Percentiles rank a stretch among this genome's conserved stretches.
These are phyloP conservation scores for Toxotes jaculatrix DNA, from an alignment of 2,113 vertebrate species.

Conservation along the genomic window DNA sequence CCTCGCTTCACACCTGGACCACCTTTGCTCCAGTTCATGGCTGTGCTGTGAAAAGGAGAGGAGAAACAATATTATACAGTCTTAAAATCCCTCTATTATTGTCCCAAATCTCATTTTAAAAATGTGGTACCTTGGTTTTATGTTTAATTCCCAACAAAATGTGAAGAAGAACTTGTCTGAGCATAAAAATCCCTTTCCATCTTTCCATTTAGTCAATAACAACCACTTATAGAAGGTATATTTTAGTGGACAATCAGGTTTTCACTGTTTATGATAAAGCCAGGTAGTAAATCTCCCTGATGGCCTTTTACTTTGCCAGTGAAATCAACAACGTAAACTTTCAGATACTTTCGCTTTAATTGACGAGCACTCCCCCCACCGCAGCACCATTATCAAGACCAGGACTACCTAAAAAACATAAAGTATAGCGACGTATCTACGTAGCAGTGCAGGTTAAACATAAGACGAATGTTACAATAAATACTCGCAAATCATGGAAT, in stretches of 20 bases:
- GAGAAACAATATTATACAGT: not conserved
- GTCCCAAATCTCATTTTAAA: not conserved
- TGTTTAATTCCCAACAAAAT: not conserved
- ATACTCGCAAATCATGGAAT: not conserved
- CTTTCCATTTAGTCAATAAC: not conserved
- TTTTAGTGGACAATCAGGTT: not conserved
- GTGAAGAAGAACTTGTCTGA: not conserved
- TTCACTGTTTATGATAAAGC: not conserved
- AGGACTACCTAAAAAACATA: not conserved
- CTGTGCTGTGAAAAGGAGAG: conserved; percentile 51
- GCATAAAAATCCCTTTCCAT: not conserved
- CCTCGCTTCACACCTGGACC: conserved; percentile 94
- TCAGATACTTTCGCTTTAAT: not conserved
- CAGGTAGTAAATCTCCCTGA: not conserved
- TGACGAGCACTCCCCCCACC: not conserved
- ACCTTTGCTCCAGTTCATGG: conserved; percentile 99
- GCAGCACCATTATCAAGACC: not conserved
- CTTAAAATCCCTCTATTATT: not conserved
- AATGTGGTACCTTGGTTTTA: not conserved
- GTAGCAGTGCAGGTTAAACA: too few relatives aligned
- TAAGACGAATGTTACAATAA: not conserved
- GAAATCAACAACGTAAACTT: not conserved
- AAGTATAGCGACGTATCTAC: not conserved
- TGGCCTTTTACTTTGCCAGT: not conserved
- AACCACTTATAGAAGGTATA: not conserved